Evolutionary conservation across 2,888 invertebrate genomes (phyloP), one percentile per base, ranked within the genome.

Genomic region (Ormyrus rosae): DNA sequence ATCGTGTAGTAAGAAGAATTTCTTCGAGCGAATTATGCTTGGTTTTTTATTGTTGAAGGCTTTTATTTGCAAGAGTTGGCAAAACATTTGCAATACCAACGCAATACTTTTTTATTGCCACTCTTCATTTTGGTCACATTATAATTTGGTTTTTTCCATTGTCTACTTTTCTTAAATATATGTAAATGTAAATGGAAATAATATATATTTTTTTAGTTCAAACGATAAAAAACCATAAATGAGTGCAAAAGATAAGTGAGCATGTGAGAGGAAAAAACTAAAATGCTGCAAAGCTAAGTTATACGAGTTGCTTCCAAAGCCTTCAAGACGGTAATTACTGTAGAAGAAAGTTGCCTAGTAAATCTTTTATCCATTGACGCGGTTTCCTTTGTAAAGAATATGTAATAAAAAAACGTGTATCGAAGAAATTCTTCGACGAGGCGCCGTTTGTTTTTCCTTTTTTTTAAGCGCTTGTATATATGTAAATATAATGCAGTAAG

Each of bases 401-500:
- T 78, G 69, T 78, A 80, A 82, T 82, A 63, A 53, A 55, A 72
- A 75, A 70, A 60, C 51, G 71, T 71, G 51, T 78, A 72, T 70
- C 77, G 78, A 81, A 58, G 79, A 80, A 81, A 81, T 80, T 81
- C 74, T 83, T 81, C 78, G 72, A 74, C 55, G 34, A 77, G 72
- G 82, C 78, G 79, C 77, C 73, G 70, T 81, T 81, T 75, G 50
- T 78, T 76, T 70, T 79, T 64, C 58, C 73, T 71, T 68, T 72
- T 81, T 82, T 81, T 78, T 76, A 82, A 86, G 81, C 86, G 81
- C 77, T 85, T 90, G 90, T 90, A 90, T 65, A 90, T 90, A 90
- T 90, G 90, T 90, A 90, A 88, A 90, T 90, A 90, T 82, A 71
- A 73, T 80, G 74, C 78, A 85, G 83, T 88, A 88, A 89, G 88